phyloP scores from a whole-genome alignment of 2,888 invertebrate genomes.

The Itoplectis maculator region DNA sequence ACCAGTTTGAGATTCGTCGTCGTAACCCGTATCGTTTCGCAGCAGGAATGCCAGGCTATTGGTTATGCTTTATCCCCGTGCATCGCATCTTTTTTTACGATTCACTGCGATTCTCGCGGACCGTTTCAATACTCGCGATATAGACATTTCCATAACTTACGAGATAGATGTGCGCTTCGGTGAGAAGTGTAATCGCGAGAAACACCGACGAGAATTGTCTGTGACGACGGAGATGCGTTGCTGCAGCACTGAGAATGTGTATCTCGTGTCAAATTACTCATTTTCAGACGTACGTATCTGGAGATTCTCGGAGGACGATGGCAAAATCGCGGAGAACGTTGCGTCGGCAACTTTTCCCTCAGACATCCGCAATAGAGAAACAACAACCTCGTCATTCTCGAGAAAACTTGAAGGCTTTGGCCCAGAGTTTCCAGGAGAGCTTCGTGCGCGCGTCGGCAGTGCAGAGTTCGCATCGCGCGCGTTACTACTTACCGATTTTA shows the following conservation, averaged over 20 bases:
- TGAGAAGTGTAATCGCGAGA: conserved; percentile 27
- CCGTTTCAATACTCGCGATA: conserved; percentile 23
- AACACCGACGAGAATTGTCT: conserved; percentile 20
- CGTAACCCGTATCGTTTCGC: conserved; percentile 53
- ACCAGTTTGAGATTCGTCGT: conserved; percentile 29
- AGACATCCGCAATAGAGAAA: conserved; percentile 40
- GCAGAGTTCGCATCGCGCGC: conserved; percentile 23
- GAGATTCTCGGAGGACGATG: neutral
- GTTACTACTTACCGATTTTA: conserved; percentile 65
- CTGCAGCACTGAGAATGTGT: neutral
- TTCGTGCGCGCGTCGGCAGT: neutral
- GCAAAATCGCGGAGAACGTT: neutral
- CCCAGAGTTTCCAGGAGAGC: conserved; percentile 14
- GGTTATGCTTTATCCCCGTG: conserved; percentile 47
- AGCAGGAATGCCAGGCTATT: conserved; percentile 52
- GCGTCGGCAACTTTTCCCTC: conserved; percentile 43
- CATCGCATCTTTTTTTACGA: conserved; percentile 52
- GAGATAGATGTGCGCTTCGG: conserved; percentile 9
- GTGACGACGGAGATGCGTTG: neutral
- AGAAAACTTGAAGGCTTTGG: conserved; percentile 51
- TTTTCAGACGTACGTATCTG: neutral
- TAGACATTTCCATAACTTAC: conserved; percentile 19
- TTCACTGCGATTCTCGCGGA: conserved; percentile 30
- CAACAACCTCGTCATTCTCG: conserved; percentile 32
- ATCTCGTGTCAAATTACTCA: neutral